Conservation (phyloP, 1,140 invertebrate genomes). For the Lamellibrachia luymesi region DNA sequence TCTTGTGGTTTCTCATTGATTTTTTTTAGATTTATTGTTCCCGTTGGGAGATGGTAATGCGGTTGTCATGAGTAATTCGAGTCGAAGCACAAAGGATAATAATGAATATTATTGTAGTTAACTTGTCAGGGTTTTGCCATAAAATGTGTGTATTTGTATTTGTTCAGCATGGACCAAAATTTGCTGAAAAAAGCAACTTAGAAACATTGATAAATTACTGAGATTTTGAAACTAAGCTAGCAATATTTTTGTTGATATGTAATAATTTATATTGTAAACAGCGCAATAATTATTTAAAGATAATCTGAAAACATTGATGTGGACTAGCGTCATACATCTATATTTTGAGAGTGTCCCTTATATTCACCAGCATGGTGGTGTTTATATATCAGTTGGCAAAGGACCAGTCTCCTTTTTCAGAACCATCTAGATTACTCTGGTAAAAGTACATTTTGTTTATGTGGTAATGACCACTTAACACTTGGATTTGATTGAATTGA, state of each 20-base stretch:
- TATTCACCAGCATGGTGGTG: neutral
- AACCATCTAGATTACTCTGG: neutral
- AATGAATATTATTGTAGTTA: neutral
- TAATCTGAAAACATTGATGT: too few relatives aligned
- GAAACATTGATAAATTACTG: neutral
- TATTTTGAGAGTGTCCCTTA: too few relatives aligned
- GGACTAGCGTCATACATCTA: too few relatives aligned
- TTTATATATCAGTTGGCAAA: neutral
- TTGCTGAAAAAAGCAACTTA: neutral
- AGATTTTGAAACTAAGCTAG: neutral
- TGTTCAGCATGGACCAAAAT: neutral
- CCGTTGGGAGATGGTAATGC: neutral
- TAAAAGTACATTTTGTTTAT: neutral
- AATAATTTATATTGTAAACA: too few relatives aligned
- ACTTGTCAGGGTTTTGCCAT: neutral
- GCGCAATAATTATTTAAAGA: too few relatives aligned
- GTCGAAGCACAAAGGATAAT: neutral
- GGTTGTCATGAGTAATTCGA: neutral
- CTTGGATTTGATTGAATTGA: neutral
- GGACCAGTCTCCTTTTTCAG: neutral
- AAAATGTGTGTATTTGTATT: neutral
- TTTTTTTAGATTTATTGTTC: conserved; percentile 3
- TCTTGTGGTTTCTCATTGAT: neutral
- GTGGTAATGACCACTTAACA: neutral
- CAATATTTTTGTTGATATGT: neutral